Evolutionary conservation across 2,113 vertebrate genomes (phyloP).

Genomic region (Anhinga anhinga): DNA sequence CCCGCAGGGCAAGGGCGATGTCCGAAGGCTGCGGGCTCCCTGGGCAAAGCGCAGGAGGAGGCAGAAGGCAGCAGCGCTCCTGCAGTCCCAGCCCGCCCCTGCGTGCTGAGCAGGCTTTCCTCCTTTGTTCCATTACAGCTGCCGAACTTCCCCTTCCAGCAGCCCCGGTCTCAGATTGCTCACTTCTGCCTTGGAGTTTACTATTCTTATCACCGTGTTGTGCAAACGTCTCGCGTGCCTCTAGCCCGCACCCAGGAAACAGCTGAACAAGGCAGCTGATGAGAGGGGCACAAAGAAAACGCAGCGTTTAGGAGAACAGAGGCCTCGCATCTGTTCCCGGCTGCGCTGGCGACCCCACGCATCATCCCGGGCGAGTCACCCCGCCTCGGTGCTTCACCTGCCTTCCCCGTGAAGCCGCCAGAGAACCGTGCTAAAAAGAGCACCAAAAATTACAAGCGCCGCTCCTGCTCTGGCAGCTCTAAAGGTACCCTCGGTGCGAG

Average conservation of each 20-base stretch:
- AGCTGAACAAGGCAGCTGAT: background rate
- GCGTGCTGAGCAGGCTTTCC: fast-evolving
- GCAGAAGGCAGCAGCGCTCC: fast-evolving
- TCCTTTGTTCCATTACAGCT: background rate
- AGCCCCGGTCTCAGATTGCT: background rate
- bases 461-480: background rate
- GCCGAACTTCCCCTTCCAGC: background rate
- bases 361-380: background rate
- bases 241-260: background rate
- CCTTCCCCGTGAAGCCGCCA: fast-evolving
- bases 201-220: background rate
- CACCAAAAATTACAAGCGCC: fast-evolving
- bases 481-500: fast-evolving
- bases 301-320: fast-evolving
- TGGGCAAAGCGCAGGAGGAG: fast-evolving
- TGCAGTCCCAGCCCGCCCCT: fast-evolving
- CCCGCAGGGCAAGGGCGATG: too few species aligned
- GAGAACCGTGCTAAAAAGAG: fast-evolving
- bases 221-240: background rate
- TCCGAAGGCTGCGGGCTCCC: background rate
- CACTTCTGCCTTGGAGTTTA: background rate
- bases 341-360: fast-evolving
- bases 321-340: background rate
- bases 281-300: fast-evolving
- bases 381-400: background rate